These are phyloP conservation scores for Eupristina koningsbergeri DNA, from an alignment of 1,140 invertebrate genomes.

Conservation along the genomic window DNA sequence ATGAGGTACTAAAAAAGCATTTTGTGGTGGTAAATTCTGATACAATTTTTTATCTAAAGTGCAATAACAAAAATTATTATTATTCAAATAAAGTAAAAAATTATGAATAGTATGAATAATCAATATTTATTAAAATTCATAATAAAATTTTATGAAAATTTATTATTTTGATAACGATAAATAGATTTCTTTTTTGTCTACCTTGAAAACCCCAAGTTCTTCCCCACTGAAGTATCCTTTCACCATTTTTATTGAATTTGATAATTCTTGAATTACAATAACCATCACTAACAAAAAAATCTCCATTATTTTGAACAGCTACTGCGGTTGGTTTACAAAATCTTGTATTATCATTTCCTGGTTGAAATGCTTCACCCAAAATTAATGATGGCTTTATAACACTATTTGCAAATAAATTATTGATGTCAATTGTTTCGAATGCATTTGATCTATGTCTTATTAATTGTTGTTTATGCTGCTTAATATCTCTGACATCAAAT, in stretches of 20 bases:
- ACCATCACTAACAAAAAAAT: slow-evolving; percentile 95
- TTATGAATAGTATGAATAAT: too few relatives aligned
- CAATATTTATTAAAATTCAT: too few relatives aligned
- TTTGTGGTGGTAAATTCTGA: slow-evolving; percentile 67
- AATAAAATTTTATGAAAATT: too few relatives aligned
- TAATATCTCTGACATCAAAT: slow-evolving; percentile 73
- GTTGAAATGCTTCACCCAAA: slow-evolving; percentile 76
- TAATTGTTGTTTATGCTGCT: slow-evolving; percentile 54
- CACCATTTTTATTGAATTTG: slow-evolving; percentile 85
- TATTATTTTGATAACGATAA: not conserved
- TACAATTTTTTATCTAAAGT: slow-evolving; percentile 38
- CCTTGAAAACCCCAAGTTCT: slow-evolving; percentile 63
- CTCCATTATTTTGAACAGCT: slow-evolving; percentile 85
- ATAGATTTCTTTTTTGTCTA: slow-evolving; percentile 38
- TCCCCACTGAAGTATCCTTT: slow-evolving; percentile 79
- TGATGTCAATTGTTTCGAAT: slow-evolving; percentile 41
- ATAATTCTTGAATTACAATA: slow-evolving; percentile 95
- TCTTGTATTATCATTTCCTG: slow-evolving; percentile 83
- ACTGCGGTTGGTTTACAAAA: slow-evolving; percentile 97
- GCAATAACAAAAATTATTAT: too few relatives aligned
- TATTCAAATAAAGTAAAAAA: too few relatives aligned
- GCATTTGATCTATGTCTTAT: slow-evolving; percentile 52
- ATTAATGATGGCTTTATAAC: slow-evolving; percentile 63
- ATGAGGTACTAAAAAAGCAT: slow-evolving; percentile 85
- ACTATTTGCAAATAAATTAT: slow-evolving; percentile 58